These are phyloP conservation scores for Leptocoma aspasia DNA, from an alignment of 2,113 vertebrate genomes.

Conservation along the genomic window DNA sequence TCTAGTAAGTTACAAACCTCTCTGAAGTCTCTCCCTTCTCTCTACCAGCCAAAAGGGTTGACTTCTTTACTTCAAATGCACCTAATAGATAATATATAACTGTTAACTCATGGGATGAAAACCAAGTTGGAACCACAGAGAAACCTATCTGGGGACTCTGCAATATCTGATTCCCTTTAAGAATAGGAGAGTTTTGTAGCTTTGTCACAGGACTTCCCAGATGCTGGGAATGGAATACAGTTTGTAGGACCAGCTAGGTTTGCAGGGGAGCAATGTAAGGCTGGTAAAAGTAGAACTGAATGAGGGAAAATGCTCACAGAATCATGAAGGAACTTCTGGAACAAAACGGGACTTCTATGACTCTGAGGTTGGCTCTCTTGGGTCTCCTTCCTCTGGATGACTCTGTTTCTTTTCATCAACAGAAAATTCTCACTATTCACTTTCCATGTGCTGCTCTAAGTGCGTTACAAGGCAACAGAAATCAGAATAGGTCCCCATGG, in stretches of 20 bases:
- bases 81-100: background rate
- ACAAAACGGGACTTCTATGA: background rate
- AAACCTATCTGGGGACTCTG: background rate
- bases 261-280: background rate
- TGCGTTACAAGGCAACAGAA: constrained; percentile 27
- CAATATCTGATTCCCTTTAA: background rate
- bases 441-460: constrained; percentile 33
- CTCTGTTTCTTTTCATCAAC: constrained; percentile 59
- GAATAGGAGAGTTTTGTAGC: background rate
- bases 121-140: constrained; percentile 7
- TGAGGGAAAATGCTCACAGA: background rate
- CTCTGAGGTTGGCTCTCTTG: constrained; percentile 35
- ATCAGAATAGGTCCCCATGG: constrained; percentile 20
- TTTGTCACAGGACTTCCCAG: background rate
- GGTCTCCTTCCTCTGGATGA: constrained; percentile 12
- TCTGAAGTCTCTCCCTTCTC: background rate
- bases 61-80: background rate
- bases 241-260: background rate
- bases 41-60: background rate
- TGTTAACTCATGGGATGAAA: background rate
- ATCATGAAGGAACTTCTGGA: background rate
- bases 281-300: background rate
- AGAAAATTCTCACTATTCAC: constrained; percentile 36
- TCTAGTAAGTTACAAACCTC: background rate
- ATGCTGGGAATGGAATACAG: background rate